phyloP scores from a whole-genome alignment of 2,888 invertebrate species.

The Chrysopilus asiliformis region DNA sequence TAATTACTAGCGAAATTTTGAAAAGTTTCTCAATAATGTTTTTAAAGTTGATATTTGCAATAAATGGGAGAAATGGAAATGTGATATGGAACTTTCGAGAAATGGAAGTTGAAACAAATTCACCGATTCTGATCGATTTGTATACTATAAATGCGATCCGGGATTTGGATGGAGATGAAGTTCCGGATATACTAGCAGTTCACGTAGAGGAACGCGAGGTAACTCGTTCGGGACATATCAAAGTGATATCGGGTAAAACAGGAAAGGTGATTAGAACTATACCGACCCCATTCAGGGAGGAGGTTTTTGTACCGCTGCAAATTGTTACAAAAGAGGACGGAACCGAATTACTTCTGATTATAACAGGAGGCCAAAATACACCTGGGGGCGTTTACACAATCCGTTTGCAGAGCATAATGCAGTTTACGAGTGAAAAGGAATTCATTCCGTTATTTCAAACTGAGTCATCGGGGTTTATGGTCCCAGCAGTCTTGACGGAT shows the following conservation, averaged over 20 bases:
- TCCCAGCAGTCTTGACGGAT: slow-evolving; percentile 53
- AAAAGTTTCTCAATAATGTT: slow-evolving; percentile 2
- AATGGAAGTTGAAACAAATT: slow-evolving; percentile 34
- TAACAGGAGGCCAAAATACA: slow-evolving; percentile 60
- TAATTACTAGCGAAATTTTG: too few species aligned
- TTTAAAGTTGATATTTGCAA: slow-evolving; percentile 44
- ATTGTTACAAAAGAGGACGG: slow-evolving; percentile 46
- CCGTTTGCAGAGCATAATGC: slow-evolving; percentile 41
- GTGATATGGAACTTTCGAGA: slow-evolving; percentile 46
- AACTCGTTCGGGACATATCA: slow-evolving; percentile 46
- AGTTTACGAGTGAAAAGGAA: slow-evolving; percentile 39
- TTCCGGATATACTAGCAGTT: slow-evolving; percentile 55
- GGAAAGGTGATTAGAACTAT: slow-evolving; percentile 49
- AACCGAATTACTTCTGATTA: slow-evolving; percentile 49
- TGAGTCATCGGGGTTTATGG: slow-evolving; percentile 49
- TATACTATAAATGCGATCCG: slow-evolving; percentile 57
- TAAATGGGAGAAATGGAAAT: slow-evolving; percentile 52
- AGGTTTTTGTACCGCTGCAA: slow-evolving; percentile 62
- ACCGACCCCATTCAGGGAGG: slow-evolving; percentile 48
- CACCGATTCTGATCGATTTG: slow-evolving; percentile 40
- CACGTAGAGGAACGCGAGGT: slow-evolving; percentile 45
- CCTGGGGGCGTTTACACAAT: slow-evolving; percentile 56
- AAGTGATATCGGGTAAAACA: slow-evolving; percentile 55
- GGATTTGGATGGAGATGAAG: slow-evolving; percentile 55
- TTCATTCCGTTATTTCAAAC: slow-evolving; percentile 44